Conservation (phyloP, 2,888 invertebrate species). For the Oscheius onirici region DNA sequence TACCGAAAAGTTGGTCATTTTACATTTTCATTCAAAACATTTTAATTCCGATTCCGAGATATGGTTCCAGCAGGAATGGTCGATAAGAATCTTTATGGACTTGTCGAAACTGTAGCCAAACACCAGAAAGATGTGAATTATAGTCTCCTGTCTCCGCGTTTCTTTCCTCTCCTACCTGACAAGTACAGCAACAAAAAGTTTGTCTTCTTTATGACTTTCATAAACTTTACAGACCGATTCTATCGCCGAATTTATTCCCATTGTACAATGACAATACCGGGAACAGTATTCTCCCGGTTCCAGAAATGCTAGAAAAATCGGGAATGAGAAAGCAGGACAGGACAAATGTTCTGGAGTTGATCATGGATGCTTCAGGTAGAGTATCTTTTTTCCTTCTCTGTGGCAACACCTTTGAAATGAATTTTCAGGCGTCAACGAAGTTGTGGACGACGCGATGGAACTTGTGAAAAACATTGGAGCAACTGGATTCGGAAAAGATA, state of each 20-base stretch:
- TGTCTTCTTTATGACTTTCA: not conserved
- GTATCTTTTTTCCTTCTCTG: not conserved
- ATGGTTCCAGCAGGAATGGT: slow-evolving; percentile 42
- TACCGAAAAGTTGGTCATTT: slow-evolving; percentile 32
- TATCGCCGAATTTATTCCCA: slow-evolving; percentile 59
- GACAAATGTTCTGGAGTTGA: slow-evolving; percentile 51
- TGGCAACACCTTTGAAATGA: not conserved
- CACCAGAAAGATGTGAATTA: slow-evolving; percentile 52
- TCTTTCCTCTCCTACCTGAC: slow-evolving; percentile 56
- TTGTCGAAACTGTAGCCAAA: slow-evolving; percentile 53
- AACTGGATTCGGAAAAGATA: slow-evolving; percentile 50
- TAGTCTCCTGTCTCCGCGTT: slow-evolving; percentile 57
- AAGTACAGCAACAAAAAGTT: slow-evolving; percentile 36
- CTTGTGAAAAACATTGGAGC: slow-evolving; percentile 44
- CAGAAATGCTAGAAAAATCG: slow-evolving; percentile 52
- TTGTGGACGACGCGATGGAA: slow-evolving; percentile 59
- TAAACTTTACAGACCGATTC: slow-evolving; percentile 43
- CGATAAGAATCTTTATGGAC: slow-evolving; percentile 45
- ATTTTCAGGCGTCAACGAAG: slow-evolving; percentile 45
- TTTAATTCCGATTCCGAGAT: slow-evolving; percentile 34
- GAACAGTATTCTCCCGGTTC: slow-evolving; percentile 50
- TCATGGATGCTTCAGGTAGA: slow-evolving; percentile 57
- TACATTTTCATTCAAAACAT: not conserved
- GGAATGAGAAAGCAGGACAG: slow-evolving; percentile 47
- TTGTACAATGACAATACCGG: slow-evolving; percentile 55